phyloP scores from a whole-genome alignment of 1,140 invertebrate genomes.

The Drosophila watanabei region DNA sequence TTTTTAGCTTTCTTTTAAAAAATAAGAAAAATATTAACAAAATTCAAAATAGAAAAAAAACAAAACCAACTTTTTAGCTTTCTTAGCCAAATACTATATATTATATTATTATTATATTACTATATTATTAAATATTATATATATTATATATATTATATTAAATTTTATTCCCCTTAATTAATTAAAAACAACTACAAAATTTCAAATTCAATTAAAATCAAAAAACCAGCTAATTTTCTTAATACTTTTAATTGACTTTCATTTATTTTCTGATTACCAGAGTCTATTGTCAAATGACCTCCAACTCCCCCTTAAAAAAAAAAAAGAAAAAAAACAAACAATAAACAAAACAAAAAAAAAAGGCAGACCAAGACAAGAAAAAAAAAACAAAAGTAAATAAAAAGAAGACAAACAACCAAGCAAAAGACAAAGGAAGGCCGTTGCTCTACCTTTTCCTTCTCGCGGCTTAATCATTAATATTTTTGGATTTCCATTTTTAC shows the following conservation, averaged over 20 bases:
- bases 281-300: slow-evolving; percentile 8
- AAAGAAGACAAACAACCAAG: slow-evolving; percentile 12
- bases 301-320: background rate
- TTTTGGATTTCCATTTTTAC: slow-evolving; percentile 7
- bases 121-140: no score
- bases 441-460: slow-evolving; percentile 19
- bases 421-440: slow-evolving; percentile 37
- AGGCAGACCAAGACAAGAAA: background rate
- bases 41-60: no score
- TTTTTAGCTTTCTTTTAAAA: no score
- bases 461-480: slow-evolving; percentile 41
- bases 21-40: no score
- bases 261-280: slow-evolving; percentile 7
- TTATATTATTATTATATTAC: no score
- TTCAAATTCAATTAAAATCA: background rate
- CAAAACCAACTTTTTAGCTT: no score
- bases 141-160: no score
- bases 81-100: no score
- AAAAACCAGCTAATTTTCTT: background rate
- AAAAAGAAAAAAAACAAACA: background rate
- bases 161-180: background rate
- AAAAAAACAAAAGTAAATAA: slow-evolving; percentile 8
- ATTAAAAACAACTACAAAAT: background rate
- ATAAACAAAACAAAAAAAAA: background rate
- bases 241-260: slow-evolving; percentile 11